Percentiles rank a stretch among this genome's conserved stretches.
Evolutionary conservation across 2,113 vertebrate species (phyloP).

Genomic region (Campylomormyrus tamandua): DNA sequence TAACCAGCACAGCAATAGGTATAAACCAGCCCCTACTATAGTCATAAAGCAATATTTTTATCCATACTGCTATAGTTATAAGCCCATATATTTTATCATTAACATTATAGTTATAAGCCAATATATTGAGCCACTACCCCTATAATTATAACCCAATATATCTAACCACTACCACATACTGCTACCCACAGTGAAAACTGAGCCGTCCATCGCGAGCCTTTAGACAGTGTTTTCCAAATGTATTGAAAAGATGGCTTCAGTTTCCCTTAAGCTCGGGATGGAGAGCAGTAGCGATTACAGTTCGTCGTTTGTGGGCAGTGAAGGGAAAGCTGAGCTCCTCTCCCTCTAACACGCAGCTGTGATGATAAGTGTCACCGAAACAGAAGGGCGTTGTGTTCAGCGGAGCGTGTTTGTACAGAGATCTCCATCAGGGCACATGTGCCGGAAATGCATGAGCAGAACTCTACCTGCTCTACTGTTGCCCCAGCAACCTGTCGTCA

Average conservation of each 20-base stretch:
- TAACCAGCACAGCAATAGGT: not conserved
- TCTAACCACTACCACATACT: not conserved
- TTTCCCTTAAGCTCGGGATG: not conserved
- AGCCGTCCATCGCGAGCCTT: not conserved
- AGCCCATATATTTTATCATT: not conserved
- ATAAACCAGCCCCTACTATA: not conserved
- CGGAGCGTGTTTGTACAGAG: not conserved
- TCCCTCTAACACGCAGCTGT: not conserved
- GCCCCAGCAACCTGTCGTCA: slow-evolving; percentile 21
- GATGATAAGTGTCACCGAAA: not conserved
- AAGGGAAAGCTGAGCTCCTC: not conserved
- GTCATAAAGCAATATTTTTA: not conserved
- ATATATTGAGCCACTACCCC: slow-evolving; percentile 8
- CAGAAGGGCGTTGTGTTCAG: not conserved
- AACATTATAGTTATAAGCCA: slow-evolving; percentile 3
- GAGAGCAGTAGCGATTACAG: not conserved
- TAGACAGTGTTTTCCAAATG: not conserved
- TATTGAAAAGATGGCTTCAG: not conserved
- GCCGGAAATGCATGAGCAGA: not conserved
- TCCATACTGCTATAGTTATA: not conserved
- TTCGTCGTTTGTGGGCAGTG: not conserved
- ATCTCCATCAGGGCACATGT: slow-evolving; percentile 2
- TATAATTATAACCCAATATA: slow-evolving; percentile 5
- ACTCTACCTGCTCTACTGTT: slow-evolving; percentile 18
- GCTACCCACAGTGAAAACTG: slow-evolving; percentile 1